Base-by-base conservation (phyloP, 2,888 invertebrate genomes). In the Hedychridium roseum region DNA sequence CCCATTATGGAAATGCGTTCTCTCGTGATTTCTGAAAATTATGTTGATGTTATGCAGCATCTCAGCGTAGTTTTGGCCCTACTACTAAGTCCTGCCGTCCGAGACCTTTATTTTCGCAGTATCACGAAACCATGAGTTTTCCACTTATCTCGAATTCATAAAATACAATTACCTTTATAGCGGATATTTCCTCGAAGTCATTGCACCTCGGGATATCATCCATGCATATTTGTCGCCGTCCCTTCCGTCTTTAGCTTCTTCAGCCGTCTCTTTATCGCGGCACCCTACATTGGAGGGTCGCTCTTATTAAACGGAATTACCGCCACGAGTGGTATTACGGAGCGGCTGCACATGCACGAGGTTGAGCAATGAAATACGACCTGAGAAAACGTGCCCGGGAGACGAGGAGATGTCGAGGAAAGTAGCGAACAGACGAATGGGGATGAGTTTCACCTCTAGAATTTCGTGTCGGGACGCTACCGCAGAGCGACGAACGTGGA, bases 41-140 rank as follows among this genome's bases (percentile, higher is more conserved):
- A 73, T 73, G 73, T 73, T 73, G 72, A 73, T 73, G 71, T 67
- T 73, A 73, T 73, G 70, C 73, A 60, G 42, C 57, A 54, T 58
- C 57, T 52, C 42, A 44, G 38, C 51, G 31, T 45, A n/a, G n/a
- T n/a, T n/a, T n/a, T n/a, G n/a, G 26, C 46, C 34, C 32, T 49
- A 52, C 38, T 18, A n/a, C n/a, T n/a, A n/a, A n/a, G n/a, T n/a
- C n/a, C n/a, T n/a, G n/a, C n/a, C n/a, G n/a, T n/a, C n/a, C n/a
- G n/a, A n/a, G n/a, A n/a, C n/a, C n/a, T n/a, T n/a, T n/a, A n/a
- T n/a, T n/a, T n/a, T n/a, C n/a, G n/a, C n/a, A n/a, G n/a, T n/a
- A n/a, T n/a, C n/a, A 40, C 58, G 57, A 50, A 51, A 50, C 44
- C 57, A n/a, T n/a, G n/a, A 52, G 52, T 67, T 61, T 57, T 60